Percentiles rank a stretch among this genome's conserved stretches.
These are phyloP conservation scores for Lagodon rhomboides DNA, from an alignment of 2,797 vertebrate genomes.

Conservation along the genomic window DNA sequence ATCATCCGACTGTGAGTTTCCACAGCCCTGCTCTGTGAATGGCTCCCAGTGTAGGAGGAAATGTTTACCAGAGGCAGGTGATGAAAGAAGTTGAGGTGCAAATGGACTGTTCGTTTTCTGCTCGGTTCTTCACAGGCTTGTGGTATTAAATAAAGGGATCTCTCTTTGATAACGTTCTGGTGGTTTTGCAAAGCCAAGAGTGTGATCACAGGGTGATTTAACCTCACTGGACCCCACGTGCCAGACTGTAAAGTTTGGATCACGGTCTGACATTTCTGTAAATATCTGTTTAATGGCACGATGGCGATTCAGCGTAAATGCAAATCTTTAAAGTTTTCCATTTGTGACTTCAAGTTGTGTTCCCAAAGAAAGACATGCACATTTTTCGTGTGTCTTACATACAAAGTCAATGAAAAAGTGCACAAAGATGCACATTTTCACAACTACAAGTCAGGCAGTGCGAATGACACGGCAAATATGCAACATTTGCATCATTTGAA, in stretches of 20 bases:
- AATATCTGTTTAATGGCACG: not conserved
- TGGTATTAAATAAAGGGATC: not conserved
- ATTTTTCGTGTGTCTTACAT: too few relatives aligned
- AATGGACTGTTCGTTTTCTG: slow-evolving; percentile 14
- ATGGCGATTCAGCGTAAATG: too few relatives aligned
- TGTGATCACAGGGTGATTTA: not conserved
- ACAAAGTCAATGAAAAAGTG: too few relatives aligned
- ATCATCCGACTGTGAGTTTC: slow-evolving; percentile 26
- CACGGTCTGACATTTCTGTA: not conserved
- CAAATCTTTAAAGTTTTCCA: too few relatives aligned
- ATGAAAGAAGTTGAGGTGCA: slow-evolving; percentile 16
- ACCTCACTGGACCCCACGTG: not conserved
- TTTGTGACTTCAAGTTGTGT: too few relatives aligned
- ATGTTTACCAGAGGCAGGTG: slow-evolving; percentile 11
- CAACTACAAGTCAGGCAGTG: too few relatives aligned
- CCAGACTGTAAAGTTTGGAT: not conserved
- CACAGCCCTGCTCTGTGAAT: slow-evolving; percentile 29
- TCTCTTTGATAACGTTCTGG: not conserved
- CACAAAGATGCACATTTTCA: too few relatives aligned
- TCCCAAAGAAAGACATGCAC: too few relatives aligned
- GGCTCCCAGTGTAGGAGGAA: slow-evolving; percentile 3
- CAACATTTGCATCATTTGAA: too few relatives aligned
- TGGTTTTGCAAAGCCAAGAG: too few relatives aligned
- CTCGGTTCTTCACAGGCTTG: not conserved
- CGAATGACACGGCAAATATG: too few relatives aligned